Conservation (phyloP, 2,888 invertebrate genomes). For the Antheraea yamamai region DNA sequence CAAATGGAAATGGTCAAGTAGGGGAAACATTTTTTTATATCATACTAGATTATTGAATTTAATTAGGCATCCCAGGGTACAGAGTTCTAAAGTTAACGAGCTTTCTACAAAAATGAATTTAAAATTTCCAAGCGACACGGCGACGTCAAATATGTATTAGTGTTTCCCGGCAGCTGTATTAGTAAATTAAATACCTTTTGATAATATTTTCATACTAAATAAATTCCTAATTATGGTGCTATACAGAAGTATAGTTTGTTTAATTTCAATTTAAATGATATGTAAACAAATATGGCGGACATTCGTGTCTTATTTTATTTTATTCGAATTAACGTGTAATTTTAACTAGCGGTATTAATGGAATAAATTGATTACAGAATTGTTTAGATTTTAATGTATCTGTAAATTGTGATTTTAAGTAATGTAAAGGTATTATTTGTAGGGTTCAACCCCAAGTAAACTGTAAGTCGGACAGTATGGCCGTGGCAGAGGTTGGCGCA, state of each 20-base stretch:
- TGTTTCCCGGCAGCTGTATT: neutral
- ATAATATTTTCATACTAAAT: neutral
- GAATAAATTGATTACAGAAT: neutral
- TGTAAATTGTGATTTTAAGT: neutral
- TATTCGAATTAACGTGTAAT: too few relatives aligned
- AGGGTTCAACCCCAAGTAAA: conserved; percentile 35
- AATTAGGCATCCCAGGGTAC: neutral
- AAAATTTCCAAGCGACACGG: too few relatives aligned
- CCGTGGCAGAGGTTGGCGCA: conserved; percentile 36
- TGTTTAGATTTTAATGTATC: neutral
- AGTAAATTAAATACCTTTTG: neutral
- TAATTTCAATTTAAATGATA: neutral
- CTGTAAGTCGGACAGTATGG: conserved; percentile 32
- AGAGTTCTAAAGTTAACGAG: neutral
- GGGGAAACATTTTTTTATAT: neutral
- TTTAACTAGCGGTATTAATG: neutral
- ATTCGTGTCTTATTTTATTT: too few relatives aligned
- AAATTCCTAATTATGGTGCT: neutral
- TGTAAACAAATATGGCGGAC: neutral
- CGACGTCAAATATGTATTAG: too few relatives aligned
- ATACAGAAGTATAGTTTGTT: neutral
- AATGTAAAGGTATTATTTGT: conserved; percentile 27
- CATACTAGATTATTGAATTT: neutral
- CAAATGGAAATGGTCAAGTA: neutral
- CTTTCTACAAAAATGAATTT: neutral